Base-by-base conservation (phyloP, 2,797 vertebrate genomes). In the Morelia viridis region DNA sequence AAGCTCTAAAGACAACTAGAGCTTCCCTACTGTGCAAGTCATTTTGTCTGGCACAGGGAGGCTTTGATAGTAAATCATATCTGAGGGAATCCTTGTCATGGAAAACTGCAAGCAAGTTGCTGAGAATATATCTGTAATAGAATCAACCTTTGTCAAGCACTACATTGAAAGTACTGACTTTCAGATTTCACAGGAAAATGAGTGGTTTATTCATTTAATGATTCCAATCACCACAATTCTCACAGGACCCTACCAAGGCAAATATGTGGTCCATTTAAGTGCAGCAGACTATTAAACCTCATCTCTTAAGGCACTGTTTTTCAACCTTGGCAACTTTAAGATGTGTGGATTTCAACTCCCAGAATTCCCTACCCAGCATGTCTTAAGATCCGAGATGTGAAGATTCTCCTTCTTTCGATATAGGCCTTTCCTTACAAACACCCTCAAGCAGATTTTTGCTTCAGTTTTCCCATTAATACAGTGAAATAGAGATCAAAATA, bases 31-130 rank as follows among this genome's bases (percentile, higher is more conserved):
- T 46, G 3, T 46, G 65, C 17, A 41, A 83, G 87, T 87, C 65
- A 85, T 35, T 12, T 46, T 15, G 57, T 28, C 22, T 22, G 31
- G 22, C 60, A 68, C 0, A 35, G 31, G 46, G 5, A 80, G 46
- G 6, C 89, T 93, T 94, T 76, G 84, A 58, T 50, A 71, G 58
- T 84, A 91, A 93, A 62, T 80, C 62, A 76, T 90, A 91, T 46
- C 88, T 91, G 60, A 88, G 86, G 71, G 68, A 83, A 88, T 88
- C 62, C 56, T 10, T 15, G 35, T 68, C 76, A 93, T 10, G 92
- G 58, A 87, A 71, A 83, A 17, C 88, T 90, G 85, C 80, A 90
- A 94, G 85, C 41, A 61, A 57, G 17, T 68, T 90, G 57, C 24
- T 26, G 22, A 15, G 28, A n/a, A 41, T 31, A 71, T 10, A 50